phyloP scores from a whole-genome alignment of 2,888 invertebrate genomes.

The Ennomos quercinarius region DNA sequence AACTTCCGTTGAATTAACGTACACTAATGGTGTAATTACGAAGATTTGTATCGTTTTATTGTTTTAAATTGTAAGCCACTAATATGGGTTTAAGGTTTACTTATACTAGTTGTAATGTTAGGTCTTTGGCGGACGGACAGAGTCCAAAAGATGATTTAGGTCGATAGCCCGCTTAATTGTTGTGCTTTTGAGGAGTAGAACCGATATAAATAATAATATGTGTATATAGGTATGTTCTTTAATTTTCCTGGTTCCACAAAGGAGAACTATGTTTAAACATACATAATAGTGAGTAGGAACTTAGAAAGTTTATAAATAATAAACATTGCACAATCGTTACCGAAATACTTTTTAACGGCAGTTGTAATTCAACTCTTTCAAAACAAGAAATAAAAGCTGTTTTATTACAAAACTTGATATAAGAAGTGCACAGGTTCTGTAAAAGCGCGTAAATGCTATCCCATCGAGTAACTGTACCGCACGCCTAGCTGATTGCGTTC shows the following conservation, averaged over 20 bases:
- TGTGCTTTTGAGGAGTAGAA: not conserved
- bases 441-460: slow-evolving; percentile 49
- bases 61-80: slow-evolving; percentile 51
- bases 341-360: not conserved
- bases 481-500: slow-evolving; percentile 57
- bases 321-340: slow-evolving; percentile 5
- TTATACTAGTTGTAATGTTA: slow-evolving; percentile 37
- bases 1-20: slow-evolving; percentile 71
- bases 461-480: slow-evolving; percentile 60
- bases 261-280: too few species aligned
- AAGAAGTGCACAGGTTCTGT: slow-evolving; percentile 38
- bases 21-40: slow-evolving; percentile 66
- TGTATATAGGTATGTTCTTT: slow-evolving; percentile 1
- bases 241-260: too few species aligned
- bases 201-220: not conserved
- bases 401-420: slow-evolving; percentile 1
- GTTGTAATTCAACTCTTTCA: slow-evolving; percentile 11
- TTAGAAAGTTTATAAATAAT: not conserved
- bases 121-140: slow-evolving; percentile 35
- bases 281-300: not conserved
- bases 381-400: slow-evolving; percentile 4
- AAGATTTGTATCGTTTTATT: slow-evolving; percentile 64
- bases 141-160: slow-evolving; percentile 19
- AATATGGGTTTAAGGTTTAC: slow-evolving; percentile 39
- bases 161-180: slow-evolving; percentile 15